These are phyloP conservation scores for Anoplophora glabripennis DNA, from an alignment of 1,140 invertebrate genomes.

Conservation along the genomic window DNA sequence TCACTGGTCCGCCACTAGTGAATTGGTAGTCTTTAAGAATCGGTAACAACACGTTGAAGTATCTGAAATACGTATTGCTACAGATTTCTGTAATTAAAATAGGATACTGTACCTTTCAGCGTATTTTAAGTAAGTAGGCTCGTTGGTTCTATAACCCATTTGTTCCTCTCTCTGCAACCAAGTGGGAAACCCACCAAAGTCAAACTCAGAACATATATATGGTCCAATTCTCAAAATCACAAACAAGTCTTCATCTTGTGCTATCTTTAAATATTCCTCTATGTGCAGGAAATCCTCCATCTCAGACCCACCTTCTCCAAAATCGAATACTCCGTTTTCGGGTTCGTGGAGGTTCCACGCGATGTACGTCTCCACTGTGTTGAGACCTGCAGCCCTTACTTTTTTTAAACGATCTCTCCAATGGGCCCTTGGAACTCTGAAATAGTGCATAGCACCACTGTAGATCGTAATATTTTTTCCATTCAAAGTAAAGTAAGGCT, in stretches of 20 bases:
- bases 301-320: conserved; percentile 69
- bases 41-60: conserved; percentile 53
- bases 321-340: conserved; percentile 56
- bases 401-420: conserved; percentile 25
- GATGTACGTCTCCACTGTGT: conserved; percentile 89
- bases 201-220: conserved; percentile 87
- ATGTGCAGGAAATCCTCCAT: conserved; percentile 57
- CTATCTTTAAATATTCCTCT: conserved; percentile 70
- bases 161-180: conserved; percentile 32
- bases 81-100: conserved; percentile 10
- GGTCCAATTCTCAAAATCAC: conserved; percentile 88
- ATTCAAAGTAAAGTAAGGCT: conserved; percentile 38
- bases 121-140: conserved; percentile 49
- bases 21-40: conserved; percentile 54
- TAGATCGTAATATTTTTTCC: conserved; percentile 37
- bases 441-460: conserved; percentile 87
- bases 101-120: conserved; percentile 50
- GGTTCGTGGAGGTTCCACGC: conserved; percentile 92
- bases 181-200: conserved; percentile 49
- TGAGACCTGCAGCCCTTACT: conserved; percentile 66
- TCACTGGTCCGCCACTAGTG: conserved; percentile 57
- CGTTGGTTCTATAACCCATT: conserved; percentile 53
- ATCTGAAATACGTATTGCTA: conserved; percentile 36
- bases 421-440: conserved; percentile 68
- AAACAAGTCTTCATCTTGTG: conserved; percentile 75